phyloP scores from a whole-genome alignment of 2,888 invertebrate genomes.

The Linnaemya tessellans region DNA sequence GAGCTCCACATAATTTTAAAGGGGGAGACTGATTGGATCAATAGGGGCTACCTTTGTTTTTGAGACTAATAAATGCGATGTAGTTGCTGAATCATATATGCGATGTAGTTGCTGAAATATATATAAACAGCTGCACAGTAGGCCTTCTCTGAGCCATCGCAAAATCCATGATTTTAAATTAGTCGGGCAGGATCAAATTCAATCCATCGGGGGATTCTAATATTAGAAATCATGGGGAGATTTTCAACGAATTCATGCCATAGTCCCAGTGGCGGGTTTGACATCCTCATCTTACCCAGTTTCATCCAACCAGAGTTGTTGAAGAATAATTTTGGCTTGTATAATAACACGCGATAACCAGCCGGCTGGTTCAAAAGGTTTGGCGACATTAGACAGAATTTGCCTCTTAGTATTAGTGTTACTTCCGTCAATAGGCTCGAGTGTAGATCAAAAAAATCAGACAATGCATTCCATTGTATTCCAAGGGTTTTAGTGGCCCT shows the following conservation, averaged over 20 bases:
- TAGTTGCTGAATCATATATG: background rate
- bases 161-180: background rate
- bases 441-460: slow-evolving; percentile 52
- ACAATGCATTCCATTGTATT: slow-evolving; percentile 74
- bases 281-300: background rate
- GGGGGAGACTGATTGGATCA: background rate
- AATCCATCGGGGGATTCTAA: background rate
- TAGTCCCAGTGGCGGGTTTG: background rate
- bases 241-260: background rate
- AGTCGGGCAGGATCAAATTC: background rate
- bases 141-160: background rate
- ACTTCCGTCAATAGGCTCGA: slow-evolving; percentile 24
- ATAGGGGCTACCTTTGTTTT: slow-evolving; percentile 6
- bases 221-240: background rate
- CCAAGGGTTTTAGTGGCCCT: slow-evolving; percentile 19
- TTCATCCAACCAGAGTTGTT: slow-evolving; percentile 10
- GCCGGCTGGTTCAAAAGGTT: background rate
- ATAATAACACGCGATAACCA: background rate
- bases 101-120: too few relatives aligned
- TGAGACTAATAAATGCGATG: background rate
- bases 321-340: background rate
- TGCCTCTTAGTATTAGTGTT: slow-evolving; percentile 12
- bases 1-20: background rate
- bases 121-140: background rate
- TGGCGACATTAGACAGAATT: slow-evolving; percentile 1